phyloP scores from a whole-genome alignment of 1,140 invertebrate species.

The Drosophila quadrilineata region DNA sequence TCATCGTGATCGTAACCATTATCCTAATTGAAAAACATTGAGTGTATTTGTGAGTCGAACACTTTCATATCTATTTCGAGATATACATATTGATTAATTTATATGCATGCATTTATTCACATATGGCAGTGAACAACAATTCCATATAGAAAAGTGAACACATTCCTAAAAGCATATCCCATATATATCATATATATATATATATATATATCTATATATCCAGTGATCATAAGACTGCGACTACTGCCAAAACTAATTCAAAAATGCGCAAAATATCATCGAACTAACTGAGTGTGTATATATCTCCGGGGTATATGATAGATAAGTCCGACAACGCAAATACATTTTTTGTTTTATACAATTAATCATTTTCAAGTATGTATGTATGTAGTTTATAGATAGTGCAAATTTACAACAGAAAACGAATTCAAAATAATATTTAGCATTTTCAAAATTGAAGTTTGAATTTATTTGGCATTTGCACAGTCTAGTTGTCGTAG shows the following conservation, averaged over 20 bases:
- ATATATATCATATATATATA: background rate
- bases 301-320: constrained; percentile 7
- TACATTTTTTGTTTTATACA: constrained; percentile 22
- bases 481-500: no score
- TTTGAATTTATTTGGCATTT: constrained; percentile 13
- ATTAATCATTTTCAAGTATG: background rate
- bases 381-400: constrained; percentile 18
- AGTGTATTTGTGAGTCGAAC: no score
- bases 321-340: constrained; percentile 29
- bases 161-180: no score
- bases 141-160: no score
- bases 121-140: constrained; percentile 13
- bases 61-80: no score
- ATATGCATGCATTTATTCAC: constrained; percentile 4
- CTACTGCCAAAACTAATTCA: background rate
- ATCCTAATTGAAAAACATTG: no score
- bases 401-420: constrained; percentile 21
- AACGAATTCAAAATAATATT: background rate
- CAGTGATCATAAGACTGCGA: constrained; percentile 22
- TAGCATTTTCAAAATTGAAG: constrained; percentile 23
- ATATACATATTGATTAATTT: constrained; percentile 5
- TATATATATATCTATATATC: background rate
- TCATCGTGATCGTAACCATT: no score
- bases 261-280: no score
- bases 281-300: constrained; percentile 1